A percentile compares a stretch with the other conserved stretches of the same genome.
Conservation (phyloP, 2,113 vertebrate genomes). For the Ondatra zibethicus region DNA sequence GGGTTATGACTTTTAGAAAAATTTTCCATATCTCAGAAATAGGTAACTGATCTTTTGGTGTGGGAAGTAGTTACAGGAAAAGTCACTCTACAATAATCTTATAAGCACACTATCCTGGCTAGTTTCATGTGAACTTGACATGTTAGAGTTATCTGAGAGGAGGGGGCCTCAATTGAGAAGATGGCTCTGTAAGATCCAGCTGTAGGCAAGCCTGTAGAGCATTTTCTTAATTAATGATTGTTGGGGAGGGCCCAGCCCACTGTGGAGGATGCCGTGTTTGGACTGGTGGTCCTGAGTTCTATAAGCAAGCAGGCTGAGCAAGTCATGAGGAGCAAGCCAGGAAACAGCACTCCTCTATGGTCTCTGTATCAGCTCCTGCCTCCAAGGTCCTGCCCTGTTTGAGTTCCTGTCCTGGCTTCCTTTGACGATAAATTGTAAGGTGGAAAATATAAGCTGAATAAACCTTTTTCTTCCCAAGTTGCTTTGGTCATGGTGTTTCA, state of each 20-base stretch:
- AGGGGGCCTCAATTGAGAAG: background rate
- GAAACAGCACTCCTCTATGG: background rate
- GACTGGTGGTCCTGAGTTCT: background rate
- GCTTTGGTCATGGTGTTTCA: background rate
- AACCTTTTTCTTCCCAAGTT: background rate
- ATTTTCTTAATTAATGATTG: background rate
- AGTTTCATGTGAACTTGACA: background rate
- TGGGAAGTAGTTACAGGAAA: background rate
- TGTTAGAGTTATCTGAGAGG: background rate
- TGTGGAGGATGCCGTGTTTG: too few relatives aligned
- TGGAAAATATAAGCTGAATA: background rate
- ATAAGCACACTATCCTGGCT: background rate
- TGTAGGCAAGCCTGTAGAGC: background rate
- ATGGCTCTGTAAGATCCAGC: background rate
- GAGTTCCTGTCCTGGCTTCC: background rate
- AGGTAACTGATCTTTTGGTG: background rate
- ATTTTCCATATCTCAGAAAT: background rate
- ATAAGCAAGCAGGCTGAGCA: background rate
- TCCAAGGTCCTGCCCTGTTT: background rate
- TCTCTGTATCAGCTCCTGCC: background rate
- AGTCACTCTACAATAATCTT: background rate
- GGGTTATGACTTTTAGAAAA: constrained; percentile 7
- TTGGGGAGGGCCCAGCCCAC: background rate
- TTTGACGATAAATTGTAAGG: background rate
- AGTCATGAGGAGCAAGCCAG: background rate